Conservation (phyloP, 1,140 invertebrate species). For the Leptinotarsa defecta region DNA sequence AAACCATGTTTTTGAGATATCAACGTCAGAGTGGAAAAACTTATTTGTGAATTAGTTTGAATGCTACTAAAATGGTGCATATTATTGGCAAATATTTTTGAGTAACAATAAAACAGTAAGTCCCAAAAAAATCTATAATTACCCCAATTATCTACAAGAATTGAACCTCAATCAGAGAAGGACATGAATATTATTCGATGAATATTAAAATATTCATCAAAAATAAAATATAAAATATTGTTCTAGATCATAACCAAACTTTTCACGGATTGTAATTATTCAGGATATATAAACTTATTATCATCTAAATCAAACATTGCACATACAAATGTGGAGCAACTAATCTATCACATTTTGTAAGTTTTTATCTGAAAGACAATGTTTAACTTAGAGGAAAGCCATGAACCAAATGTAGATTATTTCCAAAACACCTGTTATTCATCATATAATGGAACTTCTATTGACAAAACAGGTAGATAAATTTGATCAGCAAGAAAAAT, state of each 20-base stretch:
- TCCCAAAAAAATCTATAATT: too few relatives aligned
- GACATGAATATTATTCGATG: too few relatives aligned
- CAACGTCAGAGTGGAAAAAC: too few relatives aligned
- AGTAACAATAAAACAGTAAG: too few relatives aligned
- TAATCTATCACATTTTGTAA: not conserved
- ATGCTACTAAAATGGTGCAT: too few relatives aligned
- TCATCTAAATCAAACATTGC: not conserved
- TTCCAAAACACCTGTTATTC: constrained; percentile 17
- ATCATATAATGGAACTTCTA: not conserved
- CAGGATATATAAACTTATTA: not conserved
- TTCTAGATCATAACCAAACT: not conserved
- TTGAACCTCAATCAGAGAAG: too few relatives aligned
- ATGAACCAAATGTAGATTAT: not conserved
- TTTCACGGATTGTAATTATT: not conserved
- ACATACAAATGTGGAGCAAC: not conserved
- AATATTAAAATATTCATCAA: too few relatives aligned
- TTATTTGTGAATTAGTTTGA: too few relatives aligned
- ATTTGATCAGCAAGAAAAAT: constrained; percentile 7
- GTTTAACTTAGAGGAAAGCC: constrained; percentile 4
- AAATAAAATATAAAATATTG: too few relatives aligned
- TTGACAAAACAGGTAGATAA: constrained; percentile 12
- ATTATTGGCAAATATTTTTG: too few relatives aligned
- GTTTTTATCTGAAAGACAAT: constrained; percentile 14
- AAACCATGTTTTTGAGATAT: too few relatives aligned
- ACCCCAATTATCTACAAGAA: too few relatives aligned